These are phyloP conservation scores for Carabus problematicus DNA, from an alignment of 2,888 invertebrate genomes.

Conservation along the genomic window DNA sequence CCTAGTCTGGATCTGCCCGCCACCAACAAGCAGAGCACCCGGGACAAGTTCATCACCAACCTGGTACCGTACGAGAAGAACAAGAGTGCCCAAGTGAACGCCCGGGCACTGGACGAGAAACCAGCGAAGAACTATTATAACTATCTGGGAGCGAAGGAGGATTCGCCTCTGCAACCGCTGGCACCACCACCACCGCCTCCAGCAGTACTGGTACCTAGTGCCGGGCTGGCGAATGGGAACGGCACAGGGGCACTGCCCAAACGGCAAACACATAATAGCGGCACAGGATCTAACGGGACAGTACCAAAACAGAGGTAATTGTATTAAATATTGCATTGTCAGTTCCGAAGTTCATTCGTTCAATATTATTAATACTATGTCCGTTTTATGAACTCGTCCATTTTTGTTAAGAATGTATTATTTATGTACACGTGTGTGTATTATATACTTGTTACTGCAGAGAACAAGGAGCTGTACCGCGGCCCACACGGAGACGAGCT, in stretches of 20 bases:
- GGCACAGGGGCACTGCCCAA: not conserved
- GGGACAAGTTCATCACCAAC: constrained; percentile 20
- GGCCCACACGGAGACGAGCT: constrained; percentile 56
- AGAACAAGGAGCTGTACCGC: constrained; percentile 52
- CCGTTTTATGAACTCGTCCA: too few relatives aligned
- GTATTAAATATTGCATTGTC: not conserved
- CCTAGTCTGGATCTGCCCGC: constrained; percentile 11
- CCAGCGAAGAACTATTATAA: constrained; percentile 8
- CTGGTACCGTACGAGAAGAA: constrained; percentile 38
- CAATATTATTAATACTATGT: too few relatives aligned
- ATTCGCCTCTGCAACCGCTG: not conserved
- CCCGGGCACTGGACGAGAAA: constrained; percentile 8
- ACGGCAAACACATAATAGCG: not conserved
- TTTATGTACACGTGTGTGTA: not conserved
- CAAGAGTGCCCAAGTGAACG: constrained; percentile 20
- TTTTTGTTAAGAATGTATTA: too few relatives aligned
- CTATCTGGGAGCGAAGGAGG: constrained; percentile 6
- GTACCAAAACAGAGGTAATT: constrained; percentile 17
- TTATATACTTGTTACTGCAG: constrained; percentile 6
- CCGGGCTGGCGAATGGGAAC: not conserved
- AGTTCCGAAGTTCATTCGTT: too few relatives aligned
- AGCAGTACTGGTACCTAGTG: not conserved
- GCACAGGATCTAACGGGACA: constrained; percentile 6
- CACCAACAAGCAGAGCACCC: constrained; percentile 5
- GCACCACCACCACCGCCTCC: not conserved